Conservation (phyloP, 2,888 invertebrate species). For the Cryptosula pallasiana region DNA sequence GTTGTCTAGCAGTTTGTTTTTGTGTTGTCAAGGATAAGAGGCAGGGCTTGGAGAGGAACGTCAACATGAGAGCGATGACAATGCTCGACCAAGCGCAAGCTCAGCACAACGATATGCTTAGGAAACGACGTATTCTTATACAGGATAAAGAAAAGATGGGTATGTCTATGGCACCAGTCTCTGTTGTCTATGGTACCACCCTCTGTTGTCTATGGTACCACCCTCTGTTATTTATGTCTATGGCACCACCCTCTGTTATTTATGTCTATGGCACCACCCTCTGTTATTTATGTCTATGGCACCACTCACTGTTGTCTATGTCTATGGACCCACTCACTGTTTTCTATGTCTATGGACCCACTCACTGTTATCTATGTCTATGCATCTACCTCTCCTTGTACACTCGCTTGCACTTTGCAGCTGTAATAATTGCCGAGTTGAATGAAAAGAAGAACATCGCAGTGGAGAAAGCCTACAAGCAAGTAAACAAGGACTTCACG, state of each 20-base stretch:
- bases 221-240: too few relatives aligned
- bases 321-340: not conserved
- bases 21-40: constrained; percentile 32
- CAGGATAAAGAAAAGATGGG: constrained; percentile 68
- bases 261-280: too few relatives aligned
- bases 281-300: too few relatives aligned
- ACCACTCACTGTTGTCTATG: not conserved
- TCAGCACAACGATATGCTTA: constrained; percentile 65
- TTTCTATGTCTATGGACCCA: not conserved
- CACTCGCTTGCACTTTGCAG: constrained; percentile 28
- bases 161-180: too few relatives aligned
- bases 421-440: constrained; percentile 74
- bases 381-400: not conserved
- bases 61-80: constrained; percentile 80
- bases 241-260: too few relatives aligned
- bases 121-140: constrained; percentile 68
- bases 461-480: constrained; percentile 71
- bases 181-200: too few relatives aligned
- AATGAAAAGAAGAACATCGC: constrained; percentile 86
- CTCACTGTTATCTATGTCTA: not conserved
- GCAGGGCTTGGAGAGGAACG: constrained; percentile 51
- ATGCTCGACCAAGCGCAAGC: constrained; percentile 81
- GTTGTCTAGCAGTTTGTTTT: too few relatives aligned
- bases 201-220: too few relatives aligned
- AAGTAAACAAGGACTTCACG: constrained; percentile 86